phyloP scores from a whole-genome alignment of 2,888 invertebrate genomes.

The Chirona hameri region DNA sequence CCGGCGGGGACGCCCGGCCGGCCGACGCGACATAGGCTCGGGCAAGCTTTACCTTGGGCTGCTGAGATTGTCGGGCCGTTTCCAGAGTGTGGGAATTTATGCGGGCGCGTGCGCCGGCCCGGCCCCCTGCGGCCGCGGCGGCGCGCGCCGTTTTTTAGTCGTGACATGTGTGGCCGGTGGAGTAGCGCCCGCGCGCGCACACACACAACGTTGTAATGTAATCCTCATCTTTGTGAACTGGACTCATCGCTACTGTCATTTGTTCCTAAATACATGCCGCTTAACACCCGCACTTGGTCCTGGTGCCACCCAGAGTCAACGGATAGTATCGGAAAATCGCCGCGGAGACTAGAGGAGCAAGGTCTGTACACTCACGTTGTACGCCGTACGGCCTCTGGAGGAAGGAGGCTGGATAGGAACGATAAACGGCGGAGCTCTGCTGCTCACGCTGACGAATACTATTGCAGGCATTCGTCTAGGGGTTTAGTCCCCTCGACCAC shows the following conservation, averaged over 20 bases:
- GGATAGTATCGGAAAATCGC: not conserved
- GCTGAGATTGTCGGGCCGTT: not conserved
- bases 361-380: too few species aligned
- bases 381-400: too few species aligned
- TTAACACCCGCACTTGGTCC: not conserved
- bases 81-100: not conserved
- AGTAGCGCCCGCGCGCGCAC: not conserved
- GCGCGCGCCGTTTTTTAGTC: slow-evolving; percentile 4
- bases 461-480: too few species aligned
- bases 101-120: not conserved
- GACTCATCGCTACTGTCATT: slow-evolving; percentile 27
- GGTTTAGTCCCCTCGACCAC: too few species aligned
- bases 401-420: too few species aligned
- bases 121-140: not conserved
- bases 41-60: slow-evolving; percentile 12
- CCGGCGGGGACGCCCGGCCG: not conserved
- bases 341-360: not conserved
- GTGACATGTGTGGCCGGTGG: not conserved
- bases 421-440: too few species aligned
- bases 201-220: slow-evolving; percentile 22
- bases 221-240: slow-evolving; percentile 26
- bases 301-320: not conserved
- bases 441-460: too few species aligned
- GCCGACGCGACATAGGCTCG: not conserved
- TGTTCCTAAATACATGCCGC: slow-evolving; percentile 29